phyloP scores from a whole-genome alignment of 2,888 invertebrate genomes.

The Cryptus armator region DNA sequence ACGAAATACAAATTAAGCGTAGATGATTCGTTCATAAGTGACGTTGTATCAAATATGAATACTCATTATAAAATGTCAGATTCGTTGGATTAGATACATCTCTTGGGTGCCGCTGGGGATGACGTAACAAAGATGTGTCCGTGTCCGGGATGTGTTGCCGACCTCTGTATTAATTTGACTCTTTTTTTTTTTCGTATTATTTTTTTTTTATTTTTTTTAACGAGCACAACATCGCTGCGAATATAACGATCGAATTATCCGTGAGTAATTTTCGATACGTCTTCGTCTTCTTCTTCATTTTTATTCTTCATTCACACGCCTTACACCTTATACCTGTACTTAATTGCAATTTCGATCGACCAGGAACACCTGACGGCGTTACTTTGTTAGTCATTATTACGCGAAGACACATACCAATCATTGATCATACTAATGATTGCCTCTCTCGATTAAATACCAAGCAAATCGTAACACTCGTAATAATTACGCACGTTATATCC shows the following conservation, averaged over 20 bases:
- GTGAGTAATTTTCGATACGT: constrained; percentile 4
- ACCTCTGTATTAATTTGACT: background rate
- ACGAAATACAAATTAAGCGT: constrained; percentile 7
- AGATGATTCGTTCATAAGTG: background rate
- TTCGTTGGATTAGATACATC: background rate
- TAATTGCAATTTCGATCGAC: background rate
- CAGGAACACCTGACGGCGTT: too few relatives aligned
- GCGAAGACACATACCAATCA: too few relatives aligned
- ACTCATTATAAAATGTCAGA: constrained; percentile 51
- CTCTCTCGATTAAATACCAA: too few relatives aligned
- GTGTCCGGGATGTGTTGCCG: background rate
- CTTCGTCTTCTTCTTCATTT: background rate
- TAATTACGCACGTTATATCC: too few relatives aligned
- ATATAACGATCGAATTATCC: constrained; percentile 30
- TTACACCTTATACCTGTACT: background rate
- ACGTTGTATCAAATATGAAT: background rate
- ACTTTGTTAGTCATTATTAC: too few relatives aligned
- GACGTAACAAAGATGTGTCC: constrained; percentile 17
- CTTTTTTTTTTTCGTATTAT: background rate
- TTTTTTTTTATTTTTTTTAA: constrained; percentile 44
- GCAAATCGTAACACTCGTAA: too few relatives aligned
- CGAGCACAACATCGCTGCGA: background rate
- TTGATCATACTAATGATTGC: too few relatives aligned
- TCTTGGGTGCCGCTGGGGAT: background rate
- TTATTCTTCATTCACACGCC: background rate